Percentiles rank a stretch among this genome's conserved stretches.
Conservation (phyloP, 2,888 invertebrate species). For the Tridacna crocea region DNA sequence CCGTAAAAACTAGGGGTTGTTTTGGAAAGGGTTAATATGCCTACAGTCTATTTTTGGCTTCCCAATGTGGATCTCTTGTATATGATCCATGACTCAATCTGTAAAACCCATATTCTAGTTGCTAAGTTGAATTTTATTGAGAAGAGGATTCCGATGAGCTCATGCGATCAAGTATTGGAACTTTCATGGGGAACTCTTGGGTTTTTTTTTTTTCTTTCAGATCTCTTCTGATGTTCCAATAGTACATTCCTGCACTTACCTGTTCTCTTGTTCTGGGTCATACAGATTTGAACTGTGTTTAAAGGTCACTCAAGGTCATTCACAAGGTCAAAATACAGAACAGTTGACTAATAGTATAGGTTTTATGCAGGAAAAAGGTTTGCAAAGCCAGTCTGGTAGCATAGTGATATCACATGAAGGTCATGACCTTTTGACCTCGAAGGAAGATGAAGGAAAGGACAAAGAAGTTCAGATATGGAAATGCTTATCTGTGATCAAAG, state of each 20-base stretch:
- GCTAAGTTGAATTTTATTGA: no score
- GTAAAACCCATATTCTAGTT: no score
- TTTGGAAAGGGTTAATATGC: no score
- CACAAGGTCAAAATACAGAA: neutral
- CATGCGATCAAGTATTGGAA: no score
- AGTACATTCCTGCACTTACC: conserved; percentile 58
- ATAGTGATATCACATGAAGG: neutral
- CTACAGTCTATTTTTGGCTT: neutral
- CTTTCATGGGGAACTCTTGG: neutral
- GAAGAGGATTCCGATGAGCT: no score
- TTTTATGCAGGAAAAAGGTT: neutral
- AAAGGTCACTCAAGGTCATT: conserved; percentile 38
- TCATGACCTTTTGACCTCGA: conserved; percentile 20
- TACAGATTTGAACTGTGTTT: conserved; percentile 61
- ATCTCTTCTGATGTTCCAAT: conserved; percentile 41
- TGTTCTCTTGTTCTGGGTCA: conserved; percentile 59
- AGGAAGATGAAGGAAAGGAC: neutral
- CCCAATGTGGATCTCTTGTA: neutral
- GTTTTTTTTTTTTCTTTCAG: conserved; percentile 44
- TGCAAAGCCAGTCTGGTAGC: neutral
- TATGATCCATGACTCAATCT: no score
- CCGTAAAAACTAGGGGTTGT: neutral
- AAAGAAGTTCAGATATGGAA: conserved; percentile 32
- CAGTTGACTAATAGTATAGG: neutral
- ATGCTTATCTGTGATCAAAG: conserved; percentile 58